Base-by-base conservation (phyloP, 2,888 invertebrate species). In the Hemicrepidius hirtus region DNA sequence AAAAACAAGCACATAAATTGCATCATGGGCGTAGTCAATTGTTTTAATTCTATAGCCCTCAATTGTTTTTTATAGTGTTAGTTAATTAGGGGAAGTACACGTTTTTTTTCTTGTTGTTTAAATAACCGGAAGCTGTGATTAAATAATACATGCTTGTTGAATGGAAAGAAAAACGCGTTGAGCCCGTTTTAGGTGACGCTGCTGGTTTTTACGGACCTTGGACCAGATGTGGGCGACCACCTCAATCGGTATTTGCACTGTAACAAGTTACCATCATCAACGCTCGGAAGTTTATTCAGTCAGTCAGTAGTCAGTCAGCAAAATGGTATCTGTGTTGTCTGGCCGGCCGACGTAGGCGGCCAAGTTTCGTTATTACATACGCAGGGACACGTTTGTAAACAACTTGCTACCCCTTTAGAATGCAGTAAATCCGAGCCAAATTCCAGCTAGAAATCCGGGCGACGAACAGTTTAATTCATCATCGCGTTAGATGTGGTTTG, bases 161-260 rank as follows among this genome's bases (percentile, higher is more conserved):
- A n/a, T n/a, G n/a, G n/a, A n/a, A n/a, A n/a, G n/a, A n/a, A n/a
- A n/a, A n/a, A n/a, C n/a, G 24, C 2, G 5, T 24, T 6, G 13
- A 13, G 9, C 55, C 55, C 5, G 3, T 16, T 16, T 7, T 4
- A 13, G 6, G 20, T 10, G n/a, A 37, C 71, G 66, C 62, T 66
- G 44, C 49, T 71, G 71, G 7, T 16, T 32, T 13, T 50, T 57
- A 64, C 63, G 66, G 60, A 66, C 66, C 71, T 71, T 71, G 71
- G 66, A 71, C 66, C 65, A 62, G 64, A 57, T 64, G 64, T 72
- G 64, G 67, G 68, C 72, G 68, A 72, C 57, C 64, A 67, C 71
- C 68, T 72, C 72, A 72, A 72, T 72, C 72, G 72, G 72, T 64
- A 72, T 68, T 72, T 72, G 63, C 49, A 68, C 64, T 64, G 72